Evolutionary conservation across 2,888 invertebrate genomes (phyloP), one percentile per base, ranked within the genome.

Genomic region (Agrochola lota): DNA sequence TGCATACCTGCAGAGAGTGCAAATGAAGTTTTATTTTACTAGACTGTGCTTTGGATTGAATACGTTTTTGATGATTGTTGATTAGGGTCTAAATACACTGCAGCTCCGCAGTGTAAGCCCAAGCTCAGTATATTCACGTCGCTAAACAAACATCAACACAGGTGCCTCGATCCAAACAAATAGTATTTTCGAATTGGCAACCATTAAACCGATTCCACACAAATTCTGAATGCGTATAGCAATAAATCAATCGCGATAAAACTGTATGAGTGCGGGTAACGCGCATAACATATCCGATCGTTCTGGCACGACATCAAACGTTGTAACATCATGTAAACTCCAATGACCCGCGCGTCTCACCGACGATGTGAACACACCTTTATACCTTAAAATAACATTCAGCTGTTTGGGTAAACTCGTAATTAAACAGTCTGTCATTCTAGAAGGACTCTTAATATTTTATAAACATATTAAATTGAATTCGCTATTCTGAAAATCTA

Each of bases 231-330:
- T 80, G 78, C 81, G 68, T 77, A 70, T 62, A 73, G 72, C 49
- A 79, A 85, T 88, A 87, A 89, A 87, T 89, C 87, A 85, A 85
- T 88, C 71, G 64, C 68, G 78, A 88, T 84, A 81, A 73, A 86
- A 74, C 78, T 78, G 85, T 89, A 81, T 79, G 91, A 85, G 82
- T 79, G 71, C 83, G 80, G 86, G 89, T 87, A 88, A 80, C 66
- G 81, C 74, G 70, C 72, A 75, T 76, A 70, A 77, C 77, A 78
- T 77, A 77, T 78, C 77, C 57, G 71, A 88, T 84, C 69, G 72
- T 87, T 83, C 87, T 92, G 92, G 92, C 92, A 91, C 80, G 35
- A 85, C 89, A 88, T 91, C 92, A 92, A 92, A 89, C 69, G 74
- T 78, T 75, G 70, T 77, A 83, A 71, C 71, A 55, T 84, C 83